phyloP scores from a whole-genome alignment of 2,113 vertebrate species.

The Hoplias malabaricus region DNA sequence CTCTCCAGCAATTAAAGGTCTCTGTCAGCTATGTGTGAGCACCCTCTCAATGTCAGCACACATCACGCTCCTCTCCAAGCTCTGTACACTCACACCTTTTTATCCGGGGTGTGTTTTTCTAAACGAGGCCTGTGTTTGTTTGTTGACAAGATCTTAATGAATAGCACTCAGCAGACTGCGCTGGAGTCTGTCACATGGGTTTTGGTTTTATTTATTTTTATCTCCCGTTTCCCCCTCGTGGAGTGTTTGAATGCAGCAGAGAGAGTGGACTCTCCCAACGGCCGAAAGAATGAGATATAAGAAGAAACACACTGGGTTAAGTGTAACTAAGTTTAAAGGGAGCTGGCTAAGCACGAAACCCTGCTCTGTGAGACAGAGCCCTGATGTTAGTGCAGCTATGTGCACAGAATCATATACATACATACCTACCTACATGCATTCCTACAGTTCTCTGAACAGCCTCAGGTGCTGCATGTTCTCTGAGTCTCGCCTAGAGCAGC shows the following conservation, averaged over 20 bases:
- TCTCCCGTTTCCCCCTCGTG: background rate
- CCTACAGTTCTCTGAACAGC: background rate
- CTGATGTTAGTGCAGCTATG: constrained; percentile 99
- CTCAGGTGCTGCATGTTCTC: background rate
- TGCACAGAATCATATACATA: constrained; percentile 24
- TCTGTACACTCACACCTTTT: constrained; percentile 63
- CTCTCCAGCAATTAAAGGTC: constrained; percentile 72
- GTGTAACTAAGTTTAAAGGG: too few relatives aligned
- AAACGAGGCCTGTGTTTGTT: constrained; percentile 43
- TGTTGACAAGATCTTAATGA: constrained; percentile 67
- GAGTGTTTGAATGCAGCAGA: background rate
- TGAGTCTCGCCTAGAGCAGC: background rate
- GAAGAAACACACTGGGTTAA: constrained; percentile 23
- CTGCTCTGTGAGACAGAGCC: too few relatives aligned
- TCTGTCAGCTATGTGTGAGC: constrained; percentile 35
- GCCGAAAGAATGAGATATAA: background rate
- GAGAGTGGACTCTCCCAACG: background rate
- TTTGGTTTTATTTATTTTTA: constrained; percentile 26
- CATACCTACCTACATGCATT: constrained; percentile 13
- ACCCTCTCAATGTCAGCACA: constrained; percentile 71
- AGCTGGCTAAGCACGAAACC: too few relatives aligned
- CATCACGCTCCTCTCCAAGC: constrained; percentile 69
- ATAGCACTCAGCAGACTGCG: constrained; percentile 47
- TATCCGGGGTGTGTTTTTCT: constrained; percentile 5
- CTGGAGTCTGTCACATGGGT: background rate